A percentile compares a stretch with the other conserved stretches of the same genome.
Conservation (phyloP, 2,113 vertebrate species). For the Grallaria varia region DNA sequence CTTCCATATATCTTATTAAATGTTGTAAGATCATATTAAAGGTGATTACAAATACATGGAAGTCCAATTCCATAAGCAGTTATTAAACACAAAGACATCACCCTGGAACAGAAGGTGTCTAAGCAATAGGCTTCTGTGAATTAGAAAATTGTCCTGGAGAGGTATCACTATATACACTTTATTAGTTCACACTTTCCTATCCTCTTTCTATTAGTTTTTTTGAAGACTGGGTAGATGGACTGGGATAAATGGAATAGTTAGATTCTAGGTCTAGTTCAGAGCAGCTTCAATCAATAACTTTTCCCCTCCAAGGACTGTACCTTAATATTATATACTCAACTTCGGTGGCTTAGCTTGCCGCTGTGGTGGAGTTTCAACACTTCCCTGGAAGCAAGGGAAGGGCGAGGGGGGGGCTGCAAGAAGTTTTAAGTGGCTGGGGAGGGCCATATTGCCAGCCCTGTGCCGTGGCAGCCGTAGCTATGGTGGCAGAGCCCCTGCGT, state of each 20-base stretch:
- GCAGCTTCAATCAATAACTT: background rate
- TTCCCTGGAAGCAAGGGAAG: background rate
- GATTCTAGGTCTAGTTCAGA: background rate
- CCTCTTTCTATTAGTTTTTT: background rate
- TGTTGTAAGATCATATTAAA: background rate
- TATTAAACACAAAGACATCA: background rate
- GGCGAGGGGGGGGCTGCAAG: rapidly evolving
- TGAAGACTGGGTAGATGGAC: background rate
- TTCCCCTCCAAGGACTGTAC: background rate
- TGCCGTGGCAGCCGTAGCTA: background rate
- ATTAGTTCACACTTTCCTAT: background rate
- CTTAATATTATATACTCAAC: background rate
- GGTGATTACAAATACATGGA: background rate
- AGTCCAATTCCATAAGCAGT: background rate
- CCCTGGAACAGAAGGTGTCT: background rate
- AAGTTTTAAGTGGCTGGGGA: background rate
- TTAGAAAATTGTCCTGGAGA: background rate
- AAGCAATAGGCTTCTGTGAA: background rate
- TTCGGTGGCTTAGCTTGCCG: background rate
- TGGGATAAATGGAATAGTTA: background rate
- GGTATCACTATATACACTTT: background rate
- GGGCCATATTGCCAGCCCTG: background rate
- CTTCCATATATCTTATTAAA: background rate
- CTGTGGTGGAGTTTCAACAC: background rate
- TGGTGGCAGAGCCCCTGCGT: background rate